Conservation (phyloP, 2,797 vertebrate species). For the Micromesistius poutassou region DNA sequence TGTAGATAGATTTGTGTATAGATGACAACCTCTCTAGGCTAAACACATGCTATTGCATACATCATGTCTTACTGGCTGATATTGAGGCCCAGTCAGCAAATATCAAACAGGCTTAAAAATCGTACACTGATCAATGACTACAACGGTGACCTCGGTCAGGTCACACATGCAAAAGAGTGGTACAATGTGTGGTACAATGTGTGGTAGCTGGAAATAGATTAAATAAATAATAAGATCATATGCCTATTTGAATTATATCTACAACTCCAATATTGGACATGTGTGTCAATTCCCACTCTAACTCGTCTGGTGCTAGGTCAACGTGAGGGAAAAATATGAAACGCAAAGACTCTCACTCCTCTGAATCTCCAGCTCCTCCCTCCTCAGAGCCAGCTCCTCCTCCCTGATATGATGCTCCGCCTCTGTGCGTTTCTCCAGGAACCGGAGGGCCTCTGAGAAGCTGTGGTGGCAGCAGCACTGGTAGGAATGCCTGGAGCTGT, state of each 20-base stretch:
- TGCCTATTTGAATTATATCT: too few relatives aligned
- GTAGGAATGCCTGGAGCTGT: conserved; percentile 71
- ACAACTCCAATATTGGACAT: too few relatives aligned
- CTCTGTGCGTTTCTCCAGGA: conserved; percentile 78
- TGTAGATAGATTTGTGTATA: background rate
- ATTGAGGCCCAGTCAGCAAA: background rate
- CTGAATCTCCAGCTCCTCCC: conserved; percentile 78
- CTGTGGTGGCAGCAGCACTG: conserved; percentile 81
- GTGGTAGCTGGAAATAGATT: too few relatives aligned
- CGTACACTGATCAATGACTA: too few relatives aligned
- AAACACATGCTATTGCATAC: background rate
- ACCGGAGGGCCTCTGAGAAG: conserved; percentile 78
- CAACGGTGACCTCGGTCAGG: too few relatives aligned
- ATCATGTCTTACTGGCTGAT: background rate
- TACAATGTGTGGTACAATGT: too few relatives aligned
- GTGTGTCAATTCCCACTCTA: too few relatives aligned
- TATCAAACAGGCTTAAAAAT: too few relatives aligned
- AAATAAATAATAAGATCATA: too few relatives aligned
- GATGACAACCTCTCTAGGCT: background rate
- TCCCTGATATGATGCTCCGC: conserved; percentile 76
- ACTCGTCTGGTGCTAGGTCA: background rate
- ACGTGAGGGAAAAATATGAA: background rate
- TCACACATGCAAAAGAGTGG: too few relatives aligned
- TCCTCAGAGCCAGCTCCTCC: conserved; percentile 73
- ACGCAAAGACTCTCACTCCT: conserved; percentile 51